Percentiles rank a stretch among this genome's conserved stretches.
Conservation (phyloP, 1,140 invertebrate species). For the Wiebesia pumilae region DNA sequence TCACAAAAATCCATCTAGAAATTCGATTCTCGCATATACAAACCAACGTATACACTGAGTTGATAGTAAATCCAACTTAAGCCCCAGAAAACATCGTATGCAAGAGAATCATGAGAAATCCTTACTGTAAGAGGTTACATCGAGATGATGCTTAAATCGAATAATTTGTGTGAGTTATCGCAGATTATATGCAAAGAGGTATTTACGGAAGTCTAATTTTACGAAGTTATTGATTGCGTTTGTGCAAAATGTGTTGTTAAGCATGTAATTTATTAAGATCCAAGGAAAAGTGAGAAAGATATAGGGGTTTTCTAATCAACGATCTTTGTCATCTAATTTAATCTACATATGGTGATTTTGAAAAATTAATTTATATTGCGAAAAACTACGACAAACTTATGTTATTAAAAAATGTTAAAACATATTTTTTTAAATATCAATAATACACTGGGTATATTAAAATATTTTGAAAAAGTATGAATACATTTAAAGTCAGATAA, state of each 20-base stretch:
- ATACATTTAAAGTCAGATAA: too few species aligned
- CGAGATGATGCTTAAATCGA: neutral
- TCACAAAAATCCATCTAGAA: neutral
- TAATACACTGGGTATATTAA: too few species aligned
- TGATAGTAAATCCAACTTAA: neutral
- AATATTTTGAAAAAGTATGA: too few species aligned
- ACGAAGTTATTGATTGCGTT: neutral
- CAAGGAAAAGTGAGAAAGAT: neutral
- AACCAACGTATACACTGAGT: neutral
- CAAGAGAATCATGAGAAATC: neutral
- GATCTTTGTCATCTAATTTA: neutral
- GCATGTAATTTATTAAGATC: neutral
- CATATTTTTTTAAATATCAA: too few species aligned
- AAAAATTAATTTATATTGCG: neutral
- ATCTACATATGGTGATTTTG: neutral
- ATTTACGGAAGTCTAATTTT: slow-evolving; percentile 29
- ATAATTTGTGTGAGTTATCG: slow-evolving; percentile 20
- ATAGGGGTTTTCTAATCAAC: neutral
- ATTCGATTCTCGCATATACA: neutral
- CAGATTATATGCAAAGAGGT: neutral
- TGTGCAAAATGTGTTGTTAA: neutral
- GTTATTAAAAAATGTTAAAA: too few species aligned
- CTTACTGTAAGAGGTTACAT: neutral
- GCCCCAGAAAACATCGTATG: neutral
- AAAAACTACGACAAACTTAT: too few species aligned